These are phyloP conservation scores for Drosophila lutescens DNA, from an alignment of 2,888 invertebrate genomes.

Conservation along the genomic window DNA sequence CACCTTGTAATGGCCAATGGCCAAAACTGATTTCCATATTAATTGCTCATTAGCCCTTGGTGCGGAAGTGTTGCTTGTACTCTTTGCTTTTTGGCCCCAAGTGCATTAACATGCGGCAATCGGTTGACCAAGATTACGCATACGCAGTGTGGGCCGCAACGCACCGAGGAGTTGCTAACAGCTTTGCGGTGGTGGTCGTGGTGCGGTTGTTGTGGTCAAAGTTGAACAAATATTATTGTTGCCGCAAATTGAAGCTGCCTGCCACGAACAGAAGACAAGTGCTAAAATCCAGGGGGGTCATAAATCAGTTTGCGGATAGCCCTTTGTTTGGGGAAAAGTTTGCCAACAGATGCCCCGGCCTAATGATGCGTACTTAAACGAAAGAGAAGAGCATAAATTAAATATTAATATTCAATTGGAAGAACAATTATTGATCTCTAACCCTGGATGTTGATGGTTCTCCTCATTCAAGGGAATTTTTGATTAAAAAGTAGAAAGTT, in stretches of 20 bases:
- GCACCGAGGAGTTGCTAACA: slow-evolving; percentile 7
- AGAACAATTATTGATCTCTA: slow-evolving; percentile 51
- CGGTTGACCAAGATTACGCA: slow-evolving; percentile 38
- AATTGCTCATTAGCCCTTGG: slow-evolving; percentile 61
- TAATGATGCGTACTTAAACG: slow-evolving; percentile 53
- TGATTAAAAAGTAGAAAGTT: slow-evolving; percentile 9
- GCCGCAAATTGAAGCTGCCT: slow-evolving; percentile 50
- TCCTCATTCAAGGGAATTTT: slow-evolving; percentile 2
- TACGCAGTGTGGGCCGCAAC: slow-evolving; percentile 20
- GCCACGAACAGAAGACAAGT: slow-evolving; percentile 26
- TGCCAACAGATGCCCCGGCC: slow-evolving; percentile 28
- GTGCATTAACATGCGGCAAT: slow-evolving; percentile 45
- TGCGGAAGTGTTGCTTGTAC: slow-evolving; percentile 17
- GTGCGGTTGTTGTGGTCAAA: slow-evolving; percentile 15
- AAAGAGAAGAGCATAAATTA: slow-evolving; percentile 36
- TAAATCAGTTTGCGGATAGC: slow-evolving; percentile 52
- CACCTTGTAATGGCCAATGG: slow-evolving; percentile 33
- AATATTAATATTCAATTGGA: slow-evolving; percentile 77
- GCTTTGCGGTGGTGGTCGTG: slow-evolving; percentile 5
- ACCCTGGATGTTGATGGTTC: neutral
- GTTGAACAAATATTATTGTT: slow-evolving; percentile 29
- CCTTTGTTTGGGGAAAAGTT: slow-evolving; percentile 33
- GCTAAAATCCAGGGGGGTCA: slow-evolving; percentile 34
- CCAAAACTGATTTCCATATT: slow-evolving; percentile 71
- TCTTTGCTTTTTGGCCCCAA: slow-evolving; percentile 1